Conservation (phyloP, 1,140 invertebrate species). For the Drosophila willistoni region DNA sequence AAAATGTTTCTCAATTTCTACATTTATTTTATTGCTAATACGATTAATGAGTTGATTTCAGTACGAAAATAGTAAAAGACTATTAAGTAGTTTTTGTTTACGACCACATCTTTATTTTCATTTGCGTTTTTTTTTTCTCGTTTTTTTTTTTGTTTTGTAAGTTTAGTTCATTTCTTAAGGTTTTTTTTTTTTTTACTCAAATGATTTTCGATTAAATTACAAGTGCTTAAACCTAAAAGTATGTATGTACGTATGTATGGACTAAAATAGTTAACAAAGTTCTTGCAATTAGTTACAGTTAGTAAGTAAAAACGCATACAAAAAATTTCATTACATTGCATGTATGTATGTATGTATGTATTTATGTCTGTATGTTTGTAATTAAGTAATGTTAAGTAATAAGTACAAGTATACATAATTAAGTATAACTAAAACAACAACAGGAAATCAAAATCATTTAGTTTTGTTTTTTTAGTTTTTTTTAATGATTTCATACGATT, state of each 20-base stretch:
- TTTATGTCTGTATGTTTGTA: constrained; percentile 5
- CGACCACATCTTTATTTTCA: constrained; percentile 78
- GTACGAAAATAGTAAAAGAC: constrained; percentile 9
- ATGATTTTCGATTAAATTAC: constrained; percentile 80
- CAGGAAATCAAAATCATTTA: constrained; percentile 69
- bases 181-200: constrained; percentile 71
- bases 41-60: no score
- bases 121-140: constrained; percentile 46
- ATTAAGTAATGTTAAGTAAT: constrained; percentile 27
- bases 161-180: constrained; percentile 77
- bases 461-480: constrained; percentile 21
- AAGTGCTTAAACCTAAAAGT: constrained; percentile 76
- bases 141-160: constrained; percentile 62
- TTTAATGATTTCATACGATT: constrained; percentile 36
- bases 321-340: constrained; percentile 45
- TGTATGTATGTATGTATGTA: constrained; percentile 15
- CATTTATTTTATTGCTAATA: no score
- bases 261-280: constrained; percentile 80
- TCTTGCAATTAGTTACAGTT: constrained; percentile 64
- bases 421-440: constrained; percentile 66
- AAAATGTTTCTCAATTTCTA: no score
- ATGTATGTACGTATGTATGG: constrained; percentile 73
- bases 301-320: constrained; percentile 61
- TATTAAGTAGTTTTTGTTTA: constrained; percentile 24
- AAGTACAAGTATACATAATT: constrained; percentile 4